Evolutionary conservation across 2,888 invertebrate species (phyloP).

Genomic region (Eledona agricola): DNA sequence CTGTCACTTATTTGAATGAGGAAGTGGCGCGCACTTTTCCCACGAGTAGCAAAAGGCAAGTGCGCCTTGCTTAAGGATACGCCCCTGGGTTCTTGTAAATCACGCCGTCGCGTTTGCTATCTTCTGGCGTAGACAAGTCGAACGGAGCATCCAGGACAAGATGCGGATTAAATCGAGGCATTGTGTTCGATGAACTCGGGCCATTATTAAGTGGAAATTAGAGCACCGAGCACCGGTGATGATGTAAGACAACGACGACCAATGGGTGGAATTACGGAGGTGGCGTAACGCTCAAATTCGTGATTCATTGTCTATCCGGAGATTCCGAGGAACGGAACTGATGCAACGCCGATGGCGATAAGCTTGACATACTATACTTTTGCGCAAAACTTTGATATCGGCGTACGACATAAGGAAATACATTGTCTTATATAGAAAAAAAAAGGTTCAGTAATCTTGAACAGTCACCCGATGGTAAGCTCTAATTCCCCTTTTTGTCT

Average conservation of each 20-base stretch:
- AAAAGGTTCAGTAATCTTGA: no score
- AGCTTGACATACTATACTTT: no score
- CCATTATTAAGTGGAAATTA: slow-evolving; percentile 23
- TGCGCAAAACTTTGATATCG: no score
- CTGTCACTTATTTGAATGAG: slow-evolving; percentile 52
- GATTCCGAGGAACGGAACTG: no score
- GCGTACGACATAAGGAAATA: no score
- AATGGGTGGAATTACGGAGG: slow-evolving; percentile 5
- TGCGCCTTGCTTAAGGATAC: slow-evolving; percentile 34
- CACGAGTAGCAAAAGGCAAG: slow-evolving; percentile 46
- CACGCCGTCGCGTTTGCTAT: slow-evolving; percentile 10
- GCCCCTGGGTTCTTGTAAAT: slow-evolving; percentile 22
- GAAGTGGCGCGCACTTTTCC: slow-evolving; percentile 50
- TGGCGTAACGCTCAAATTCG: slow-evolving; percentile 18
- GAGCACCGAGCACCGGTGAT: slow-evolving; percentile 19
- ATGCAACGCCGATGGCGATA: no score
- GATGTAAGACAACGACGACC: slow-evolving; percentile 14
- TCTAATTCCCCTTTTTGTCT: no score
- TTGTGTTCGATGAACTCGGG: slow-evolving; percentile 34
- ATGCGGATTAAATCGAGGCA: slow-evolving; percentile 9
- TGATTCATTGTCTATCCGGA: slow-evolving; percentile 1
- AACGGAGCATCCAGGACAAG: slow-evolving; percentile 12
- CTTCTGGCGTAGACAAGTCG: slow-evolving; percentile 1
- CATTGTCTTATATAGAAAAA: no score
- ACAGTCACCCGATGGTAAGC: no score